Conservation (phyloP, 2,888 invertebrate genomes). For the Adelognathus sp. region DNA sequence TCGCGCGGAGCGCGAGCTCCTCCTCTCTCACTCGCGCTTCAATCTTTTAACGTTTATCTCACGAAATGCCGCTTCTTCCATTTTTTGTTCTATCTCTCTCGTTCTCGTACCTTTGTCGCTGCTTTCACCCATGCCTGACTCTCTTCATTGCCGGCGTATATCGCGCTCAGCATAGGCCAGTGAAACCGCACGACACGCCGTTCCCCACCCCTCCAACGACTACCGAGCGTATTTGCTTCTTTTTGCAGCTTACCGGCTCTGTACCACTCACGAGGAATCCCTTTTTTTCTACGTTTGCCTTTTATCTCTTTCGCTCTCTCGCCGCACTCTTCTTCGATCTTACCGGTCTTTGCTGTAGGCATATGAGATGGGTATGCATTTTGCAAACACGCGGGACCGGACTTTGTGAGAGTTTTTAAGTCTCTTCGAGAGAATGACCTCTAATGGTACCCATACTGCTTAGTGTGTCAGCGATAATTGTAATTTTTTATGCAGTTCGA, state of each 20-base stretch:
- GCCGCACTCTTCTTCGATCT: not conserved
- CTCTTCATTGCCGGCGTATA: not conserved
- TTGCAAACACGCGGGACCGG: not conserved
- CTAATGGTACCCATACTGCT: too few species aligned
- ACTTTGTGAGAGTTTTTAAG: not conserved
- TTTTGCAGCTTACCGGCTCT: not conserved
- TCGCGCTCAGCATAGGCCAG: not conserved
- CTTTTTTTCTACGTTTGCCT: not conserved
- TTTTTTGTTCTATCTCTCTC: not conserved
- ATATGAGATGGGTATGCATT: not conserved
- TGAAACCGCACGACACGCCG: not conserved
- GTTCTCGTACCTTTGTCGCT: not conserved
- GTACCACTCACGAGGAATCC: not conserved
- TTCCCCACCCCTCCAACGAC: not conserved
- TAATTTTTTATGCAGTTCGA: too few species aligned
- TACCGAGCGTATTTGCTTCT: not conserved
- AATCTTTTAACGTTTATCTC: not conserved
- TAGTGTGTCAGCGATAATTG: too few species aligned
- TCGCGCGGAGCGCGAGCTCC: slow-evolving; percentile 39
- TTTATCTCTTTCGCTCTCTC: not conserved
- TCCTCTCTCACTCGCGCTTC: slow-evolving; percentile 34
- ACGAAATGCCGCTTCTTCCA: not conserved
- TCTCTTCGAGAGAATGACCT: not conserved
- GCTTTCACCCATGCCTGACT: not conserved
- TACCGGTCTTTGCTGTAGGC: not conserved